phyloP scores from a whole-genome alignment of 2,888 invertebrate species.

The Clistopyga incitator region DNA sequence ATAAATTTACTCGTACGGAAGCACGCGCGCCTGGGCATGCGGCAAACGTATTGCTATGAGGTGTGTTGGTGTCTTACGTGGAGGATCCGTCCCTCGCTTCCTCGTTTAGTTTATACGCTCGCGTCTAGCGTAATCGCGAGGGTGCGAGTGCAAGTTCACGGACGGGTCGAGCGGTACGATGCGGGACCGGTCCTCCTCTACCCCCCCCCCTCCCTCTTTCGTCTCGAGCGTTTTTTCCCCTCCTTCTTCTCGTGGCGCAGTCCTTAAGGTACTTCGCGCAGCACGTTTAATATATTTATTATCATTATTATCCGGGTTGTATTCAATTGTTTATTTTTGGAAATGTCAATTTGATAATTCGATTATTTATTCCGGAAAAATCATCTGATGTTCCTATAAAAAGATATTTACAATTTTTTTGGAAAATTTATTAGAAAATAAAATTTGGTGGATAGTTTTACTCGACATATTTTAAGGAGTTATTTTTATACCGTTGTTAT shows the following conservation, averaged over 20 bases:
- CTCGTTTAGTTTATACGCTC: conserved; percentile 18
- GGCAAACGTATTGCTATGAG: conserved; percentile 36
- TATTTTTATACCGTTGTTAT: too few relatives aligned
- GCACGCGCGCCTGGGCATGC: conserved; percentile 50
- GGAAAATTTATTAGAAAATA: too few relatives aligned
- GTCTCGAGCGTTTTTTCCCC: neutral
- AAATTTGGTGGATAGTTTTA: too few relatives aligned
- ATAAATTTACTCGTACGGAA: conserved; percentile 70
- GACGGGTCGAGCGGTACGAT: conserved; percentile 62
- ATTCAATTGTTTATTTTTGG: too few relatives aligned
- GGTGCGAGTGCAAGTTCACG: conserved; percentile 68
- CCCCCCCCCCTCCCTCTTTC: neutral
- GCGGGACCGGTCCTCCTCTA: conserved; percentile 53
- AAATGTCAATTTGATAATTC: too few relatives aligned
- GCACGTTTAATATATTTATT: neutral
- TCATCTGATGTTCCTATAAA: too few relatives aligned
- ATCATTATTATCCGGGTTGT: neutral
- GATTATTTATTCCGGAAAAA: too few relatives aligned
- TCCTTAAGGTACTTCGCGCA: conserved; percentile 16
- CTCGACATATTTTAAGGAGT: too few relatives aligned
- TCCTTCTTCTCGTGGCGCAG: neutral
- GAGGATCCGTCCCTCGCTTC: neutral
- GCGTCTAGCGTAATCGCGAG: conserved; percentile 53
- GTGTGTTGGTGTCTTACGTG: conserved; percentile 24
- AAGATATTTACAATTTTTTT: too few relatives aligned